Evolutionary conservation across 1,140 invertebrate genomes (phyloP), one percentile per base, ranked within the genome.

Genomic region (Papilio helenus): DNA sequence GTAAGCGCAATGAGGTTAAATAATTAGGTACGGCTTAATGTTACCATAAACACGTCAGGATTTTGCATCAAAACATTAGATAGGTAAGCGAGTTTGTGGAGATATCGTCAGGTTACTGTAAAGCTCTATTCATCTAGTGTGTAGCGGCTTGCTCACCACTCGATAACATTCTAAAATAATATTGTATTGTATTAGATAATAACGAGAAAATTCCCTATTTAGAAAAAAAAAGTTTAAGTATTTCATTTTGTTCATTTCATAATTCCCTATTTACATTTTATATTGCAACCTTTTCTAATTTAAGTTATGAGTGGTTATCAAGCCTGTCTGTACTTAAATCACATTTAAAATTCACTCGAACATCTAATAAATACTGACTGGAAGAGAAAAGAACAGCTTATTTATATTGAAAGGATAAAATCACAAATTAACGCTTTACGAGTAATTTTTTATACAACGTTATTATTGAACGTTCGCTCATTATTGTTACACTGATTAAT

Each of bases 401-500:
- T 82, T 81, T 84, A 85, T 79, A 74, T 20, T 73, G n/a, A 26
- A 73, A 77, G 58, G 14, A 72, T n/a, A 79, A 84, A 83, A 79
- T 72, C 85, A 87, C 85, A 84, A 86, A 87, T 84, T 83, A 85
- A 88, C 86, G 87, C 87, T 90, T 90, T 90, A 88, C 83, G 83
- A 84, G 84, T 87, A 90, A 85, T 89, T 90, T 74, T 92, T 89
- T 90, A 89, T 90, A 90, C 85, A 85, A 84, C 80, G 85, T 86
- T 88, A 87, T 85, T 86, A 85, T 87, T 85, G 86, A 81, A 85
- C 83, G 84, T 88, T 89, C 85, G 87, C 91, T 91, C 85, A 87
- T 88, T 89, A 88, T 89, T 87, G 86, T 90, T 87, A 90, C 82
- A 84, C 80, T 79, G 80, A 80, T 68, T 81, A 76, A 79, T 34